phyloP scores from a whole-genome alignment of 2,113 vertebrate genomes.

The Corythornis vintsioides region DNA sequence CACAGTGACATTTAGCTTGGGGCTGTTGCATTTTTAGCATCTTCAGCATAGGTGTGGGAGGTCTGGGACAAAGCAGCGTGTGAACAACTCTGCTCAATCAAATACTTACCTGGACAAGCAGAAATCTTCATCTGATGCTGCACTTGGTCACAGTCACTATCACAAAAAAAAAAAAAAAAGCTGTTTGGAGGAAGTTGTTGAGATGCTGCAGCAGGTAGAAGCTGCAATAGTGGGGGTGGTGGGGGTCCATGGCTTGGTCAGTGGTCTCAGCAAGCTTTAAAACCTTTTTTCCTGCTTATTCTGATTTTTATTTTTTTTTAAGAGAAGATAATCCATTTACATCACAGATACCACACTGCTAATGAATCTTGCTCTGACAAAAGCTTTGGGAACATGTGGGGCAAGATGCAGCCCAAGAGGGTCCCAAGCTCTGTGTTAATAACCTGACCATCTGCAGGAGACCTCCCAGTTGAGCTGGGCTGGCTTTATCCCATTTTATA shows the following conservation, averaged over 20 bases:
- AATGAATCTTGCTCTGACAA: neutral
- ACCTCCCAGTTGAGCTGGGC: neutral
- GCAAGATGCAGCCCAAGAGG: neutral
- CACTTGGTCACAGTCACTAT: neutral
- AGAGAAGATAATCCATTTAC: neutral
- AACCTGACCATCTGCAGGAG: neutral
- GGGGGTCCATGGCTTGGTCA: neutral
- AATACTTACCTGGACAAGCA: neutral
- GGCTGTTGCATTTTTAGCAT: rapidly evolving
- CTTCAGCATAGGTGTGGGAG: rapidly evolving
- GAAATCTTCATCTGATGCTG: neutral
- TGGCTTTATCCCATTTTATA: neutral
- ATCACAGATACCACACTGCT: neutral
- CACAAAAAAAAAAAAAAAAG: too few species aligned
- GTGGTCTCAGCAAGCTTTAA: neutral
- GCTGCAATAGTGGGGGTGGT: neutral
- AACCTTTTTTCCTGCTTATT: neutral
- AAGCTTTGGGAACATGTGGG: neutral
- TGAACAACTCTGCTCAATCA: neutral
- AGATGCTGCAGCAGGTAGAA: neutral
- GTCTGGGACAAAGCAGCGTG: neutral
- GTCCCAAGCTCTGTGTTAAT: neutral
- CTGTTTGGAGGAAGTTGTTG: neutral
- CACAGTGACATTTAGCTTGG: neutral
- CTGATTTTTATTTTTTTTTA: too few species aligned